Base-by-base conservation (phyloP, 2,797 vertebrate species). In the Malacoctenus gilli region DNA sequence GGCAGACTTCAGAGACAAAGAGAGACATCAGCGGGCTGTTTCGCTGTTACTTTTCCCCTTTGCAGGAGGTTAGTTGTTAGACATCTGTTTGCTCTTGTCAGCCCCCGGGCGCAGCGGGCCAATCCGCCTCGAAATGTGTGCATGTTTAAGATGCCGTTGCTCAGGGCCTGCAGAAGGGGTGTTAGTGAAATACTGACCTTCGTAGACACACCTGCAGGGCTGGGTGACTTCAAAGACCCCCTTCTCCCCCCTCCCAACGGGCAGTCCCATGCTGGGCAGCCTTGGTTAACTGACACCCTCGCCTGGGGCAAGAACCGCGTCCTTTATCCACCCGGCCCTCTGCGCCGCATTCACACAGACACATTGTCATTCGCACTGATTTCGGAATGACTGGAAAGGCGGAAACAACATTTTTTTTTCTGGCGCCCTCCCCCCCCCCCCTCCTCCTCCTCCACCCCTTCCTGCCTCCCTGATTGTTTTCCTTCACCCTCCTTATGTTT, bases 61-160 rank as follows among this genome's bases (percentile, higher is more conserved):
- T 77, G 83, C 77, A 85, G 85, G 83, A 88, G 84, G 89, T 84
- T 83, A 68, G 85, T 84, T 89, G 88, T 90, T 87, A 85, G 87
- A 92, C 91, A 92, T 92, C 91, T 92, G 91, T 91, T 92, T 88
- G 88, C 85, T 90, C 86, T 88, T 74, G 87, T 92, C 90, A 84
- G 78, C 67, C 89, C 85, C 49, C 71, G 22, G 83, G 85, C 85
- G n/a, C 25, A 67, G 69, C 12, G 6, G 74, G 56, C 68, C 83
- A 72, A 48, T 79, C 67, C 51, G 70, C 55, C 75, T 83, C 77
- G 82, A 75, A 89, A 86, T 67, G 74, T 48, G 79, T 82, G 87
- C 88, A 86, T 90, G 83, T 90, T 90, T 91, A 84, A 89, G 77
- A 92, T 89, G 80, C 86, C 74, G 67, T 52, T 20, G 64, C 76